These are phyloP conservation scores for Boulengeromyrus knoepffleri DNA, from an alignment of 2,113 vertebrate species.

Conservation along the genomic window DNA sequence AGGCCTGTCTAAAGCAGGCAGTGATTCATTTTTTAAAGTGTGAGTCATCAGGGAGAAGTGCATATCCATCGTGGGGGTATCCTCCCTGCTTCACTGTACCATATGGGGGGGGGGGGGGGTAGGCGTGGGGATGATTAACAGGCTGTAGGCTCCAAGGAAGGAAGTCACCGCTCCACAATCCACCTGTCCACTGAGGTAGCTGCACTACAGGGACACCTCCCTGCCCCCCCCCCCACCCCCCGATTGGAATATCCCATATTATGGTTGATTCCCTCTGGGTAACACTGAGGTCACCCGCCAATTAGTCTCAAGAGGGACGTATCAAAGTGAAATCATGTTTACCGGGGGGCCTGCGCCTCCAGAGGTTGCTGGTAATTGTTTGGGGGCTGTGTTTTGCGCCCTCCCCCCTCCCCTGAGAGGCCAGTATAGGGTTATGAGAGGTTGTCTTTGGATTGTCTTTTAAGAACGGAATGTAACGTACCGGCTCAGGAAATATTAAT, in stretches of 20 bases:
- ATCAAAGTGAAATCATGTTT: neutral
- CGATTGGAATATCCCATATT: neutral
- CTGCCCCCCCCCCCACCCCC: neutral
- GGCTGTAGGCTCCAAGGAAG: neutral
- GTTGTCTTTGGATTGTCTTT: neutral
- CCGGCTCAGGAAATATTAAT: neutral
- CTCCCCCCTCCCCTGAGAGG: neutral
- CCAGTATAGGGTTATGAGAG: neutral
- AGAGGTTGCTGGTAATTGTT: neutral
- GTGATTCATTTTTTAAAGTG: neutral
- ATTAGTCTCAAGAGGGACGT: neutral
- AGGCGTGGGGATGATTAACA: neutral
- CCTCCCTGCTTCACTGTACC: neutral
- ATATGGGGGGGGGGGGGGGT: neutral
- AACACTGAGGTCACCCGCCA: neutral
- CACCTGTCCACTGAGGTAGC: neutral
- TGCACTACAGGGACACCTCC: neutral
- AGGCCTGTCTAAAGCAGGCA: neutral
- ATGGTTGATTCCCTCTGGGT: neutral
- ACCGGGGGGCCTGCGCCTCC: neutral
- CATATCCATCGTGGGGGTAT: neutral
- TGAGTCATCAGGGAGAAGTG: neutral
- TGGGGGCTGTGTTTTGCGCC: neutral
- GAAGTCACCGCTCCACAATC: neutral
- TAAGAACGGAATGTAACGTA: neutral